Conservation (phyloP, 2,113 vertebrate genomes). For the Menura novaehollandiae region DNA sequence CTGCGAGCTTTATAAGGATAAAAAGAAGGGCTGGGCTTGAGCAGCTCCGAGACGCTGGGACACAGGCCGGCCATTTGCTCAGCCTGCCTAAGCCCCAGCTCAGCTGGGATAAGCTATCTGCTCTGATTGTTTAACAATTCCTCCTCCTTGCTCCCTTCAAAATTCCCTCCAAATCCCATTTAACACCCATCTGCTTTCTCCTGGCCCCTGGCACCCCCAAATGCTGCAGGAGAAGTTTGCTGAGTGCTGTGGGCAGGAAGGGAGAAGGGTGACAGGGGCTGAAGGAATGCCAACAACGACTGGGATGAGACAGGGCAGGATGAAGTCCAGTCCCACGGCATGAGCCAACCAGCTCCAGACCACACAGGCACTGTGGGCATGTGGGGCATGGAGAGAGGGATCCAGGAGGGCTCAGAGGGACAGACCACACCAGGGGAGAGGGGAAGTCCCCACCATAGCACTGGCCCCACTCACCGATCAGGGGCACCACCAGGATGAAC, state of each 20-base stretch:
- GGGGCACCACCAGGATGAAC: conserved; percentile 94
- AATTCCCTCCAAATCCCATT: conserved; percentile 66
- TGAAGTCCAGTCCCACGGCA: neutral
- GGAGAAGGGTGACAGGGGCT: neutral
- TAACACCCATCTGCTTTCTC: conserved; percentile 34
- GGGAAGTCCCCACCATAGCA: neutral
- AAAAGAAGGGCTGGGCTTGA: conserved; percentile 78
- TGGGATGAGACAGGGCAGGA: neutral
- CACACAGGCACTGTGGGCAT: neutral
- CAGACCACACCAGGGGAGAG: neutral
- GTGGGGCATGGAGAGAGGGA: neutral
- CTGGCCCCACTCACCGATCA: conserved; percentile 84
- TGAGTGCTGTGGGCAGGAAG: neutral
- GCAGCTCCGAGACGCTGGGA: conserved; percentile 70
- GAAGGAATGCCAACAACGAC: neutral
- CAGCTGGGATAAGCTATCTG: conserved; percentile 75
- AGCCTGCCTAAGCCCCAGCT: conserved; percentile 73
- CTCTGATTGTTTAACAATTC: conserved; percentile 73
- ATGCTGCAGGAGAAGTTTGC: neutral
- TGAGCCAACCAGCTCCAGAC: neutral
- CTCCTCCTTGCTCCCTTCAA: conserved; percentile 56
- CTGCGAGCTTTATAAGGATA: conserved; percentile 85
- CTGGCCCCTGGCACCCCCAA: conserved; percentile 1
- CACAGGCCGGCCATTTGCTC: conserved; percentile 75
- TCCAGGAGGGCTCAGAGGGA: neutral